phyloP scores from a whole-genome alignment of 2,113 vertebrate genomes.

The Calyptommatus sinebrachiatus region DNA sequence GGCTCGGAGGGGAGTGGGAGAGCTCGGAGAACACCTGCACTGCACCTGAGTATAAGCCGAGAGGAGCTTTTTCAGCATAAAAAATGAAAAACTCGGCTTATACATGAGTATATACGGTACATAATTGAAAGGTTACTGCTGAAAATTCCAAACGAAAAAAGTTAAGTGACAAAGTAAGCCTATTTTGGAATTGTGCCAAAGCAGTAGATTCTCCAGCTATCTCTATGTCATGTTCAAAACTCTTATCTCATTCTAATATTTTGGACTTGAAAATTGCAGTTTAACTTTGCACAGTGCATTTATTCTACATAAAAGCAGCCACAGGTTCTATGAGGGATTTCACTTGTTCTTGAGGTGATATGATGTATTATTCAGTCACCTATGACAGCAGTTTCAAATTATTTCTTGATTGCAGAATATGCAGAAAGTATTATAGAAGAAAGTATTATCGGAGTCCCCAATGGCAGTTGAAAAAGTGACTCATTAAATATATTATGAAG shows the following conservation, averaged over 20 bases:
- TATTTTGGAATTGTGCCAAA: too few species aligned
- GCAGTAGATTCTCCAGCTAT: background rate
- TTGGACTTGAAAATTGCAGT: background rate
- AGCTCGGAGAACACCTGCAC: too few species aligned
- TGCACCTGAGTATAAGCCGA: too few species aligned
- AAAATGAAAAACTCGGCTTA: too few species aligned
- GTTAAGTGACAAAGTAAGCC: too few species aligned
- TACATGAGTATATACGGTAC: too few species aligned
- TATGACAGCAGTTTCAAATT: background rate
- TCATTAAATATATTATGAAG: background rate
- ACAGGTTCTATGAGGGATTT: too few species aligned
- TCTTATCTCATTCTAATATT: background rate
- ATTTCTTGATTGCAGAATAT: background rate
- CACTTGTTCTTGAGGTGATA: background rate
- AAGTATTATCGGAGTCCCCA: background rate
- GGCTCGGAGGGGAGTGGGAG: too few species aligned
- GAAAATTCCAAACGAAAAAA: background rate
- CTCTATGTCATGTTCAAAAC: background rate
- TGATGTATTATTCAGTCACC: background rate
- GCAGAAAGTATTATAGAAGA: background rate
- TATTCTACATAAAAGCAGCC: background rate
- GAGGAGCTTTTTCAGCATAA: too few species aligned
- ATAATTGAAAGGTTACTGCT: background rate
- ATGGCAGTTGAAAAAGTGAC: background rate
- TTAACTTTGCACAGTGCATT: background rate